Base-by-base conservation (phyloP, 2,113 vertebrate species). In the Ammodytes marinus region DNA sequence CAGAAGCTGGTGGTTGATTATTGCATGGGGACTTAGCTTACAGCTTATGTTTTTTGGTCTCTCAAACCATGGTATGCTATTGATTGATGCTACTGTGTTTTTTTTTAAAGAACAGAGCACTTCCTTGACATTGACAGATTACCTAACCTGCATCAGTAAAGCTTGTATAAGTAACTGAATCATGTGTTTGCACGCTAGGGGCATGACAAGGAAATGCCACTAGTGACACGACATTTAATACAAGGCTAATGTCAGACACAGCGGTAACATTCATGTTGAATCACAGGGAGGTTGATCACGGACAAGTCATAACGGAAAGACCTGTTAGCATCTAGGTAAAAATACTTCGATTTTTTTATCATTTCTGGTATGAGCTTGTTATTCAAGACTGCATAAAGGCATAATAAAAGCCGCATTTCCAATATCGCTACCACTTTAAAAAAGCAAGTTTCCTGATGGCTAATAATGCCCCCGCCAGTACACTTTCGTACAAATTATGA, bases 401-500 rank as follows among this genome's bases (percentile, higher is more conserved):
- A 40, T 39, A 54, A 54, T 43, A 46, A n/a, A 50, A 64, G 57
- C 37, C 57, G 17, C 17, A 19, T 17, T 54, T 77, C 12, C 27
- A 47, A 43, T n/a, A 37, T 12, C 6, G 15, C 54, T 35, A 47
- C 52, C 46, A 15, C 15, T 50, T 60, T 61, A 77, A 70, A 55
- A 74, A 61, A 70, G 6, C 49, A 40, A 14, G 49, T 50, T 49
- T 45, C 60, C 64, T 75, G 73, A 54, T 17, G 17, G 39, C 45
- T 67, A 54, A 78, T 79, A 47, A 75, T 73, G 47, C 67, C 15
- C 40, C 53, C 27, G 58, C 57, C 40, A 14, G 67, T 61, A 45
- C 58, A 42, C 50, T 50, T 79, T 78, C 59, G 55, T 52, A 61
- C 27, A 52, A 80, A 82, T 46, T 65, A 39, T 65, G 68, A 79